Evolutionary conservation across 2,797 vertebrate species (phyloP), one percentile per base, ranked within the genome.

Genomic region (Tympanoctomys barrerae): DNA sequence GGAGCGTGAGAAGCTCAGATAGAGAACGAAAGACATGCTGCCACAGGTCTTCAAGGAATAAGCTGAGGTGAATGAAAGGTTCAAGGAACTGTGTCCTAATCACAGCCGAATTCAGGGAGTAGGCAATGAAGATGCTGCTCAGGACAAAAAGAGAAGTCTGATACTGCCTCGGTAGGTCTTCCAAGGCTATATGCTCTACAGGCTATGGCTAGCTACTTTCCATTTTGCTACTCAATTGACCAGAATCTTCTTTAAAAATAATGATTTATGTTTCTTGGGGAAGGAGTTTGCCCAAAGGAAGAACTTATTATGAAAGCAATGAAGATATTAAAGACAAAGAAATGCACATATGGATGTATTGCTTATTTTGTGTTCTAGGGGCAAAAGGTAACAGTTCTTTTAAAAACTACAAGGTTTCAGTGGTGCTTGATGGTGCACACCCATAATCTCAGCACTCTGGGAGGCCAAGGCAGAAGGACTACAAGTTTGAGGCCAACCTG

Each of bases 201-300:
- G 9, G 36, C 49, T 75, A 82, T 68, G 49, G 62, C 81, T 68
- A 88, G 86, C 26, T 92, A 26, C 14, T 36, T 80, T 66, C 24
- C 16, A 88, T 64, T 7, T 31, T 92, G 70, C 21, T 52, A 64
- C 39, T 66, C 54, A 77, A 33, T 22, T 64, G 73, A 70, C 18
- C n/a, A 92, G 42, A 80, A 75, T 26, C 33, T 59, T 31, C 33
- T 42, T 54, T 78, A 28, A 33, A 95, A 95, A 89, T 31, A 77
- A 16, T n/a, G 7, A 77, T 88, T 62, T 66, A 49, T 73, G 24
- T 77, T 81, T 71, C 13, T 22, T n/a, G 18, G 31, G 73, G 59
- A 26, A 39, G 19, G 26, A 73, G 10, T 68, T 68, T 92, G 28
- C 4, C 59, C 7, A 59, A 83, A 95, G 16, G 71, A 87, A 81